A percentile compares a stretch with the other conserved stretches of the same genome.
phyloP scores from a whole-genome alignment of 92 coral and sea anemone genomes.

The Chrysogorgia sp. region DNA sequence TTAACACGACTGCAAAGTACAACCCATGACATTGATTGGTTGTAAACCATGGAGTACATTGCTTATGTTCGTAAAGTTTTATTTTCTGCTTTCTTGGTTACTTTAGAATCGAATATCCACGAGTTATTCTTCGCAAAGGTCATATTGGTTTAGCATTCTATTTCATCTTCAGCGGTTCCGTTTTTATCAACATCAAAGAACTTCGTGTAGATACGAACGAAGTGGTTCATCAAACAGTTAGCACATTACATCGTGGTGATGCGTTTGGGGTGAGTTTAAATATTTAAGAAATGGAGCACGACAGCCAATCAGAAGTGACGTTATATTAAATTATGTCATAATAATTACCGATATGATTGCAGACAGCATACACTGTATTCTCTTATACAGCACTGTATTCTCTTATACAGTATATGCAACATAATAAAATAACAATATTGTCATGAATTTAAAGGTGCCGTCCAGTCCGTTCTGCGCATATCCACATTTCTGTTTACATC shows the following conservation, averaged over 20 bases:
- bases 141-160: constrained; percentile 86
- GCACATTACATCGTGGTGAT: constrained; percentile 83
- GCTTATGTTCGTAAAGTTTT: not conserved
- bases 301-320: not conserved
- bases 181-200: constrained; percentile 91
- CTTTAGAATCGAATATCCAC: constrained; percentile 39
- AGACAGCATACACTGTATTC: not conserved
- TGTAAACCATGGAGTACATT: not conserved
- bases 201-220: constrained; percentile 76
- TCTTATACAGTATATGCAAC: no score
- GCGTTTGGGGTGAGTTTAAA: constrained; percentile 84
- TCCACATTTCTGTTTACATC: no score
- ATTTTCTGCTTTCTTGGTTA: not conserved
- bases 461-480: no score
- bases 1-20: not conserved
- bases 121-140: constrained; percentile 89
- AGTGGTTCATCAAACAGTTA: constrained; percentile 86
- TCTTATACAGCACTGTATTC: no score
- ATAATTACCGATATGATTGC: not conserved
- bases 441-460: no score
- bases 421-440: no score
- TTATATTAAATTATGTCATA: not conserved
- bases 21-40: not conserved
- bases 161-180: constrained; percentile 92
- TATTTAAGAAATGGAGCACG: no score